These are phyloP conservation scores for Ahaetulla prasina DNA, from an alignment of 2,113 vertebrate genomes.

Conservation along the genomic window DNA sequence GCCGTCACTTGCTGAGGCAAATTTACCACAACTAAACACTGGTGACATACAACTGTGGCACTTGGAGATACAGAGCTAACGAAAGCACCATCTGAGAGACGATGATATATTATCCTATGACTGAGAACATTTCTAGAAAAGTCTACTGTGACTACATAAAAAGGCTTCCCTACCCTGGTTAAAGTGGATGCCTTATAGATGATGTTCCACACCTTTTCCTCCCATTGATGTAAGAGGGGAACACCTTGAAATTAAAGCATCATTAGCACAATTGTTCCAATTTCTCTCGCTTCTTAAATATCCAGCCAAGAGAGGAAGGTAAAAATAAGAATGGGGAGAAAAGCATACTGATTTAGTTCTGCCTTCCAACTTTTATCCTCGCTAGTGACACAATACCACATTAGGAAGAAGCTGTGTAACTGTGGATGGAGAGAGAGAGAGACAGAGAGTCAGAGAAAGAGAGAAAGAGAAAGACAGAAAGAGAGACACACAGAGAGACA, in stretches of 20 bases:
- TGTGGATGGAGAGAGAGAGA: not conserved
- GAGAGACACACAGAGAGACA: not conserved
- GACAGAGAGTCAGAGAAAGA: too few species aligned
- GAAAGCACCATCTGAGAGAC: not conserved
- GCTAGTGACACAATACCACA: not conserved
- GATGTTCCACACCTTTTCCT: not conserved
- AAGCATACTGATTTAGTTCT: not conserved
- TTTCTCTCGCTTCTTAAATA: not conserved
- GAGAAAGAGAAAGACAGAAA: too few species aligned
- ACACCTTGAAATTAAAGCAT: not conserved
- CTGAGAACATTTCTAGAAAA: not conserved
- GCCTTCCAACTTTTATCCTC: not conserved
- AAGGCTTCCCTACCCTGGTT: not conserved
- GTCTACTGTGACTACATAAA: not conserved
- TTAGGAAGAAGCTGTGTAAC: not conserved
- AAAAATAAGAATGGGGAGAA: not conserved
- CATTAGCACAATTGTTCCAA: not conserved
- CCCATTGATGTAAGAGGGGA: not conserved
- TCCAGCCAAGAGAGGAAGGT: not conserved
- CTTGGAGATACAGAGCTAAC: not conserved
- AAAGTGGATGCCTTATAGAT: not conserved
- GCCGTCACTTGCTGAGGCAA: not conserved
- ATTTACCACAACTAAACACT: not conserved
- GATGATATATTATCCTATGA: not conserved
- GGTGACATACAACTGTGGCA: not conserved